These are phyloP conservation scores for Diarsia brunnea DNA, from an alignment of 2,888 invertebrate species.

Conservation along the genomic window DNA sequence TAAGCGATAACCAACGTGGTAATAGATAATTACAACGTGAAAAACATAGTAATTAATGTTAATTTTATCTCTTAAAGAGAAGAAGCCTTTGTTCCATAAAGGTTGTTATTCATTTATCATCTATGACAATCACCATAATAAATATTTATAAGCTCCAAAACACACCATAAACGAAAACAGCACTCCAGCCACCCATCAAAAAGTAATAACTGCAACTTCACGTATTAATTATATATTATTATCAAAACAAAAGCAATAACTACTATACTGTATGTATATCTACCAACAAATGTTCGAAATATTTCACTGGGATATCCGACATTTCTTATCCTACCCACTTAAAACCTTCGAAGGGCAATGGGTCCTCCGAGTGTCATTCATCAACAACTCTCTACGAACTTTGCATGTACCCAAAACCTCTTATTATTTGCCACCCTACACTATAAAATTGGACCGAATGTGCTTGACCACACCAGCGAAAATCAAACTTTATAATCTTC, in stretches of 20 bases:
- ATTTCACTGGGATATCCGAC: constrained; percentile 89
- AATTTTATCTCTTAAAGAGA: accelerated
- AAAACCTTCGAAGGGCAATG: constrained; percentile 90
- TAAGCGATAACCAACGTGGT: background rate
- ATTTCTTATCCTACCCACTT: constrained; percentile 90
- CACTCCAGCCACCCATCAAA: constrained; percentile 72
- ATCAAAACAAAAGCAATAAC: constrained; percentile 69
- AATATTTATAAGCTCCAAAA: constrained; percentile 35
- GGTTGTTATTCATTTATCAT: background rate
- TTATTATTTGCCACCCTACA: constrained; percentile 88
- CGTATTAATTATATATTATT: constrained; percentile 85
- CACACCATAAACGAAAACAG: constrained; percentile 60
- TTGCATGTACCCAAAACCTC: constrained; percentile 87
- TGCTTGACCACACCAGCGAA: constrained; percentile 63
- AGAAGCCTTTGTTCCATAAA: background rate
- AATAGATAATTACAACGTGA: background rate
- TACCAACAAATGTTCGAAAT: constrained; percentile 74
- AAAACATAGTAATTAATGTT: background rate
- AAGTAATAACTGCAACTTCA: constrained; percentile 70
- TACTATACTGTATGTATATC: constrained; percentile 43
- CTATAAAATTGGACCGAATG: constrained; percentile 89
- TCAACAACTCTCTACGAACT: constrained; percentile 88
- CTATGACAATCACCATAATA: constrained; percentile 11
- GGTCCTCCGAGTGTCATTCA: constrained; percentile 90
- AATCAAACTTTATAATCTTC: constrained; percentile 63